These are phyloP conservation scores for Microcebus lehilahytsara DNA, from an alignment of 2,113 vertebrate genomes.

Conservation along the genomic window DNA sequence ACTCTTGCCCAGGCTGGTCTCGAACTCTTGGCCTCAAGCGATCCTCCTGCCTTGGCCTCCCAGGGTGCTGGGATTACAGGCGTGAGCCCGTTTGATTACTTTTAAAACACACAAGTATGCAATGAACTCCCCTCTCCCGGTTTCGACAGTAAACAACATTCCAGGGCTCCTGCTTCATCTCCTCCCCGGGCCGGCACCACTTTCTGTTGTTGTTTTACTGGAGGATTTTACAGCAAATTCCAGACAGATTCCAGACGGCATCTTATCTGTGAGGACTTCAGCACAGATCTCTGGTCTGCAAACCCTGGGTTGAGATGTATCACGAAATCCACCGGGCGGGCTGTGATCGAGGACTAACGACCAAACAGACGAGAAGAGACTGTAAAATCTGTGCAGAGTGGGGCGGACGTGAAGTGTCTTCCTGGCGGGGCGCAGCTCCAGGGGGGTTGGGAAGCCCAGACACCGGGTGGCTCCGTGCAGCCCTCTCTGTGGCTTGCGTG, in stretches of 20 bases:
- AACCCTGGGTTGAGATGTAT: background rate
- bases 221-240: background rate
- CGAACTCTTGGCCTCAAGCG: too few relatives aligned
- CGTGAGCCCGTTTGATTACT: background rate
- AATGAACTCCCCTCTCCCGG: background rate
- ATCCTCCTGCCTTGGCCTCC: too few relatives aligned
- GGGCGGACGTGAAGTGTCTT: background rate
- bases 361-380: too few relatives aligned
- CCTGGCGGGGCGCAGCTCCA: background rate
- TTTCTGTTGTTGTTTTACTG: background rate
- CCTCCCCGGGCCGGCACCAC: rapidly evolving
- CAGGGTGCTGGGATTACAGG: too few relatives aligned
- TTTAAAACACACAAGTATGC: background rate
- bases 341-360: background rate
- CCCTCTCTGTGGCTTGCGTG: background rate
- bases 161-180: rapidly evolving
- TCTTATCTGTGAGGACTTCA: background rate
- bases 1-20: background rate
- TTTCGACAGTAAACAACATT: background rate
- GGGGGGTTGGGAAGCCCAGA: background rate
- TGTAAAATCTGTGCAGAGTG: too few relatives aligned
- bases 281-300: background rate
- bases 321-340: rapidly evolving
- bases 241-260: background rate
- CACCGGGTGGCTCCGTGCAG: background rate